Conservation (phyloP, 2,888 invertebrate genomes). For the Cartodere bifasciata region DNA sequence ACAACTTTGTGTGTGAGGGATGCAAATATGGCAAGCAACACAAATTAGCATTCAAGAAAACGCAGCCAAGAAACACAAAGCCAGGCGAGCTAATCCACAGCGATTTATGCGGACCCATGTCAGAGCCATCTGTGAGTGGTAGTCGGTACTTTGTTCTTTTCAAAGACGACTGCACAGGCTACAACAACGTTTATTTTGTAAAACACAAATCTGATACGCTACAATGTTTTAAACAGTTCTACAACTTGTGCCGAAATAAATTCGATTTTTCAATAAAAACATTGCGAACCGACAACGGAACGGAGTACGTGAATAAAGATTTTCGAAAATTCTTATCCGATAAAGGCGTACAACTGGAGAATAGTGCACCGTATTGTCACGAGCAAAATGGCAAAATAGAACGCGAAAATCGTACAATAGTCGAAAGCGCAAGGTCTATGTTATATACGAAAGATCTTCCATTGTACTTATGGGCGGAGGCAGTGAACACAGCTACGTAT, state of each 20-base stretch:
- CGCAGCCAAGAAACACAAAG: slow-evolving; percentile 2
- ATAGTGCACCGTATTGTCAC: too few species aligned
- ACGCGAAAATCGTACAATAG: too few species aligned
- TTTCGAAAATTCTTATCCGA: slow-evolving; percentile 5
- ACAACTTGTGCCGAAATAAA: slow-evolving; percentile 11
- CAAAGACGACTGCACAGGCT: slow-evolving; percentile 12
- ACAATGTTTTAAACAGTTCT: slow-evolving; percentile 10
- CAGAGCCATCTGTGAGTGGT: slow-evolving; percentile 10
- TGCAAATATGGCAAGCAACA: slow-evolving; percentile 16
- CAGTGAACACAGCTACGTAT: too few species aligned
- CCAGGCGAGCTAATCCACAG: slow-evolving; percentile 13
- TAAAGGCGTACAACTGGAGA: slow-evolving; percentile 5
- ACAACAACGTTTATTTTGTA: slow-evolving; percentile 12
- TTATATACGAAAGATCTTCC: too few species aligned
- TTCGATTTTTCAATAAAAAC: slow-evolving; percentile 11
- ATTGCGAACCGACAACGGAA: slow-evolving; percentile 11
- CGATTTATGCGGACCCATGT: slow-evolving; percentile 14
- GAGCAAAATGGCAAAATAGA: too few species aligned
- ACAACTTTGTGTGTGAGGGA: slow-evolving; percentile 14
- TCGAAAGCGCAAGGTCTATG: too few species aligned
- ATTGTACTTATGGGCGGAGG: too few species aligned
- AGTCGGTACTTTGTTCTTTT: slow-evolving; percentile 12
- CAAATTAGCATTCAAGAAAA: slow-evolving; percentile 10
- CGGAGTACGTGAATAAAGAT: slow-evolving; percentile 12
- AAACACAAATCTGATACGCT: slow-evolving; percentile 12